Evolutionary conservation across 2,113 vertebrate species (phyloP).

Genomic region (Cyanistes caeruleus): DNA sequence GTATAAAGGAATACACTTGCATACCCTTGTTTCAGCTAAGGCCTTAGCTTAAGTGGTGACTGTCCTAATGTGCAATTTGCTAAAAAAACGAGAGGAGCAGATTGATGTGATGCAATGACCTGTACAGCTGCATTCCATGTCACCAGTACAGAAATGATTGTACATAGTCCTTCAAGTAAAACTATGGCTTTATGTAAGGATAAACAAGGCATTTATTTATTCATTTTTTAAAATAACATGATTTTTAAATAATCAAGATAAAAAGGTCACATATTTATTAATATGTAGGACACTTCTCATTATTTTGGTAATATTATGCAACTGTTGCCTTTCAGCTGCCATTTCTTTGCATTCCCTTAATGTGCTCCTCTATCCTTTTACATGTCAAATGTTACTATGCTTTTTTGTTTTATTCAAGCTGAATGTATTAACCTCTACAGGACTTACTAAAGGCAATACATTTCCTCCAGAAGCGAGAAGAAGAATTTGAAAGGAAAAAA

Average conservation of each 20-base stretch:
- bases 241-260: constrained; percentile 67
- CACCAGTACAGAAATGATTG: background rate
- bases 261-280: constrained; percentile 73
- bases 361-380: background rate
- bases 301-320: constrained; percentile 58
- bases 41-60: constrained; percentile 9
- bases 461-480: background rate
- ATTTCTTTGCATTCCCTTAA: constrained; percentile 19
- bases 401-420: constrained; percentile 38
- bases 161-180: background rate
- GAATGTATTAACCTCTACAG: constrained; percentile 52
- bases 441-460: background rate
- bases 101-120: background rate
- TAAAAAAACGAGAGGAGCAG: background rate
- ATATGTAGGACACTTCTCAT: constrained; percentile 63
- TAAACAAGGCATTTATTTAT: constrained; percentile 42
- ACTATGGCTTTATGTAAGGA: constrained; percentile 38
- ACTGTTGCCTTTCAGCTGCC: constrained; percentile 41
- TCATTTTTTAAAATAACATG: constrained; percentile 59
- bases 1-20: constrained; percentile 17
- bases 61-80: background rate
- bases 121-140: background rate
- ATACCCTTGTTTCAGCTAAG: background rate
- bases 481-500: background rate
- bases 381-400: constrained; percentile 20